Evolutionary conservation across 37 sponge, comb jelly and placozoan species (phyloP).

Genomic region (Halisarca cf. caerulea): DNA sequence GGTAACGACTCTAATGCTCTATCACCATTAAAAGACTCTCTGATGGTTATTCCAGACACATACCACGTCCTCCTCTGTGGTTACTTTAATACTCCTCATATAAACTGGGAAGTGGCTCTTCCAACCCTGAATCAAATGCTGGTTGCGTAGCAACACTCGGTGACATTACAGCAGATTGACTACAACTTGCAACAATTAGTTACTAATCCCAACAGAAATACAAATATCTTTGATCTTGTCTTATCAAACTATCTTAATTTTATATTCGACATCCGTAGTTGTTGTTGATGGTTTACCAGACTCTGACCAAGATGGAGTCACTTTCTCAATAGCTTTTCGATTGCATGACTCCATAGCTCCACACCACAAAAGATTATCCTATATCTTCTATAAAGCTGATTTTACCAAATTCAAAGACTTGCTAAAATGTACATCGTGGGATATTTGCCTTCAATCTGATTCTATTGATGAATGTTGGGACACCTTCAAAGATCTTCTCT

Average conservation of each 20-base stretch:
- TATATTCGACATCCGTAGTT: background rate
- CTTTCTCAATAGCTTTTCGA: background rate
- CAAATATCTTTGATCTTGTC: conserved; percentile 4
- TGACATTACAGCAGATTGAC: background rate
- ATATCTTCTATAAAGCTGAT: conserved; percentile 39
- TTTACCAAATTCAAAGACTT: conserved; percentile 12
- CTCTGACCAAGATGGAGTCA: conserved; percentile 43
- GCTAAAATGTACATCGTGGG: conserved; percentile 24
- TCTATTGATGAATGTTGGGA: conserved; percentile 21
- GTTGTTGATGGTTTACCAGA: conserved; percentile 37
- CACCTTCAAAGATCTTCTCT: conserved; percentile 25
- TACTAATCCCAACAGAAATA: background rate
- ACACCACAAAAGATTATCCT: conserved; percentile 1
- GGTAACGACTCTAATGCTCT: background rate
- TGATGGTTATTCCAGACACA: background rate
- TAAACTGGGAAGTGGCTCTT: background rate
- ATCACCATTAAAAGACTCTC: background rate
- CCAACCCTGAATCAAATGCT: too few species aligned
- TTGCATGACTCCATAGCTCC: background rate
- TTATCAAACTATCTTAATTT: background rate
- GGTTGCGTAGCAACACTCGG: too few species aligned
- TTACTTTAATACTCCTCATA: background rate
- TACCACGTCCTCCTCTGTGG: background rate
- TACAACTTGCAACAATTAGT: conserved; percentile 16
- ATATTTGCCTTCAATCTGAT: background rate